Evolutionary conservation across 2,797 vertebrate genomes (phyloP).

Genomic region (Rhinella marina): DNA sequence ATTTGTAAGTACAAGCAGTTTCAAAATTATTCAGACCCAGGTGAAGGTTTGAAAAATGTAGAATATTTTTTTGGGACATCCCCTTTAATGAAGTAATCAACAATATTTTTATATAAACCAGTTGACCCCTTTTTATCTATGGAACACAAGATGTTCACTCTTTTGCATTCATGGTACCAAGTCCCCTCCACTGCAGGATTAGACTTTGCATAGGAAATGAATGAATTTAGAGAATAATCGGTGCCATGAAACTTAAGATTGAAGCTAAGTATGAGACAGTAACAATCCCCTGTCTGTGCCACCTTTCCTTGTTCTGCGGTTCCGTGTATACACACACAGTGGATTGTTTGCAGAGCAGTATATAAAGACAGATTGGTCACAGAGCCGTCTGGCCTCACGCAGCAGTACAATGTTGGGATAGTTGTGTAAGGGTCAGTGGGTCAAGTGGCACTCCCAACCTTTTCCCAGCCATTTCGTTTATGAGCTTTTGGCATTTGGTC

Average conservation of each 20-base stretch:
- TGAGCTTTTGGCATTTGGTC: slow-evolving; percentile 56
- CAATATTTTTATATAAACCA: background rate
- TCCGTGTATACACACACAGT: background rate
- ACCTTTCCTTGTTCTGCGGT: background rate
- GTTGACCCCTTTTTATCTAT: background rate
- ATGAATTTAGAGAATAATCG: background rate
- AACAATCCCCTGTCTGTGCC: background rate
- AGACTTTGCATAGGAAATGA: background rate
- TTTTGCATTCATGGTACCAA: too few relatives aligned
- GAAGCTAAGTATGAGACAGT: too few relatives aligned
- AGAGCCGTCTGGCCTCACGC: background rate
- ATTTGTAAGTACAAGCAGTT: too few relatives aligned
- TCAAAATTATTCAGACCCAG: too few relatives aligned
- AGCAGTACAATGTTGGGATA: background rate
- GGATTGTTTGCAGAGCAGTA: background rate
- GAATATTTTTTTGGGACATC: too few relatives aligned
- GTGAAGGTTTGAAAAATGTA: too few relatives aligned
- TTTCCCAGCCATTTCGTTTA: slow-evolving; percentile 56
- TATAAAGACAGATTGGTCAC: background rate
- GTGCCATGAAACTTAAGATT: too few relatives aligned
- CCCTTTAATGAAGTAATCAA: too few relatives aligned
- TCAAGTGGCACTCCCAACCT: slow-evolving; percentile 47
- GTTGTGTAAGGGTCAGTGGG: slow-evolving; percentile 42
- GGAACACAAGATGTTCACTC: too few relatives aligned
- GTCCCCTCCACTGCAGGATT: background rate